Conservation (phyloP, 1,140 invertebrate genomes). For the Trichogramma pretiosum region DNA sequence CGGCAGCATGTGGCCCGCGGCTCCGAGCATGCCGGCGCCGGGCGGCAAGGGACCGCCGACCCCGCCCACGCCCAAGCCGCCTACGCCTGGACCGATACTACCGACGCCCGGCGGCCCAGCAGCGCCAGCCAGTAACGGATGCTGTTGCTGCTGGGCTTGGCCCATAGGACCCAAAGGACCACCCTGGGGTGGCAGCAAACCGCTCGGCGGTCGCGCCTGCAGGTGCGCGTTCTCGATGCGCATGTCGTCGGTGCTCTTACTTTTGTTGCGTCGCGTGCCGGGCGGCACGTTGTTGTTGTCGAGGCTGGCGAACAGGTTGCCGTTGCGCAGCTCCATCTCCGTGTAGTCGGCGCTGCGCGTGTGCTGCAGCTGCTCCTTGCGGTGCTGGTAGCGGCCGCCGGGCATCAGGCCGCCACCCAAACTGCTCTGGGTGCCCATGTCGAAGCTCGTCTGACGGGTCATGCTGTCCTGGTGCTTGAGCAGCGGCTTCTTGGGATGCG, state of each 20-base stretch:
- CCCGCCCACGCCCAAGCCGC: no score
- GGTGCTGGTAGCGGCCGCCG: slow-evolving; percentile 48
- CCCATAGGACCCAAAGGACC: background rate
- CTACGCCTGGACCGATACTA: no score
- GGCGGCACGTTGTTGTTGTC: slow-evolving; percentile 53
- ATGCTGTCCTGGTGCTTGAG: slow-evolving; percentile 47
- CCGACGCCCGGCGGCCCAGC: no score
- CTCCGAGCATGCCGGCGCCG: no score
- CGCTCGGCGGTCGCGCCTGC: background rate
- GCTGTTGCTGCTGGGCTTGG: background rate
- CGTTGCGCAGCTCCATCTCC: slow-evolving; percentile 58
- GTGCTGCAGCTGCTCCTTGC: slow-evolving; percentile 58
- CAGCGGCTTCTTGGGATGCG: slow-evolving; percentile 36
- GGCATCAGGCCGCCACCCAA: slow-evolving; percentile 64
- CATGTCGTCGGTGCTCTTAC: slow-evolving; percentile 85
- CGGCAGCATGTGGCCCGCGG: background rate
- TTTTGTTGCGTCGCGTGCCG: slow-evolving; percentile 57
- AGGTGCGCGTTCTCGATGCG: slow-evolving; percentile 42
- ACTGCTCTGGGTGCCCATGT: slow-evolving; percentile 65
- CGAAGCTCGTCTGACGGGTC: slow-evolving; percentile 43
- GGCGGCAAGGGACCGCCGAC: no score
- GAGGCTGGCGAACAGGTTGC: slow-evolving; percentile 54
- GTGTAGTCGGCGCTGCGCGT: slow-evolving; percentile 69
- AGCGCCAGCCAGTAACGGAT: no score
- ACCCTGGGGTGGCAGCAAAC: background rate